Evolutionary conservation across 2,113 vertebrate genomes (phyloP), one percentile per base, ranked within the genome.

Genomic region (Atherinomorus stipes): DNA sequence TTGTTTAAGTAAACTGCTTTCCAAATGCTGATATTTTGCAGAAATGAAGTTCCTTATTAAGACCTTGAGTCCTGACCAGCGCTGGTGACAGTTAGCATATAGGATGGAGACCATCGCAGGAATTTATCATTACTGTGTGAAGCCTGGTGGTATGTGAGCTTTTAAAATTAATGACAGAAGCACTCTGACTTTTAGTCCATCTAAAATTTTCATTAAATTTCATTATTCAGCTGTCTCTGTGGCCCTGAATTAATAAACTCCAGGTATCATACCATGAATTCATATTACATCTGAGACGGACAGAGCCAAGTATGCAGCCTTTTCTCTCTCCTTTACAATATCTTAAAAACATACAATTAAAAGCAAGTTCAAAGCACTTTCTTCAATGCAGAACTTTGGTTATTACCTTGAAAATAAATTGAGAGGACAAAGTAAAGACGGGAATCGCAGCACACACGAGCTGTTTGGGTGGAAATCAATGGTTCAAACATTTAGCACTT

Each of bases 161-260:
- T 93, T 91, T 88, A 91, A 91, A 91, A 91, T 91, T 89, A 91
- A 93, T 93, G 91, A 91, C 81, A 74, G 81, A 81, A 85, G 88
- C 85, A 88, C 88, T 90, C 82, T 93, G 91, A 93, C 91, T 93
- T 91, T 93, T 91, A 93, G 90, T 91, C 90, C 82, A 61, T 88
- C 90, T 93, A 89, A 91, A 93, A 91, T 83, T 91, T 88, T 93
- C 88, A 93, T 93, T 93, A 91, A 89, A 89, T 88, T 91, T 86
- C 88, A 93, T 91, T 93, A 91, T 93, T 93, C 91, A 91, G 89
- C 81, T 64, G 87, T 90, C 91, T 91, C 90, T 81, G 81, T 86
- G 90, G 90, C 85, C 83, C 89, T 91, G 91, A 91, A 93, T 91
- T 91, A 91, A 93, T 91, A 91, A 90, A 91, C 68, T 86, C 66